Evolutionary conservation across 2,888 invertebrate species (phyloP).

Genomic region (Cosmia pyralina): DNA sequence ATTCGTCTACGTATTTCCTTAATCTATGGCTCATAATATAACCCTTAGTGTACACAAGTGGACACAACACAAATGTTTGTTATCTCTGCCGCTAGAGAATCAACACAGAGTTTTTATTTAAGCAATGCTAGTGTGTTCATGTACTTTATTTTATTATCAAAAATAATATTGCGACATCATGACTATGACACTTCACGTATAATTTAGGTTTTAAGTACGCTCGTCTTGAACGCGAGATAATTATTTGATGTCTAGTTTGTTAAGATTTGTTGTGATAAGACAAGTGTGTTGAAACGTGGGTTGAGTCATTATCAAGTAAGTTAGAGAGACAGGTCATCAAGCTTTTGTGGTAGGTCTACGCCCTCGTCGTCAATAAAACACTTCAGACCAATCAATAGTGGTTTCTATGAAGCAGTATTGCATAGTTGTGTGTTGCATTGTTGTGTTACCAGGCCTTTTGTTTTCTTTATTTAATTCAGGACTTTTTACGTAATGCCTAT

Average conservation of each 20-base stretch:
- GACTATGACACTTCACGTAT: constrained; percentile 27
- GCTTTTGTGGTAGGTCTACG: neutral
- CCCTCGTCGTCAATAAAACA: constrained; percentile 6
- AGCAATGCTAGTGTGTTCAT: constrained; percentile 35
- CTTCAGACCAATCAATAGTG: neutral
- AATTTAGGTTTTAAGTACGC: constrained; percentile 22
- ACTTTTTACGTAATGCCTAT: neutral
- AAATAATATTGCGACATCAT: constrained; percentile 42
- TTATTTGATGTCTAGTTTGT: neutral
- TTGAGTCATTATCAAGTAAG: neutral
- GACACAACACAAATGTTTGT: constrained; percentile 67
- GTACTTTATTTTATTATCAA: constrained; percentile 37
- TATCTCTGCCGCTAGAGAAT: constrained; percentile 52
- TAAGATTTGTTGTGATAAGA: constrained; percentile 15
- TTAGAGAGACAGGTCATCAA: constrained; percentile 6
- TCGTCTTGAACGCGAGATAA: constrained; percentile 19
- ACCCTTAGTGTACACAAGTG: constrained; percentile 71
- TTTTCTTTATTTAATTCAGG: neutral
- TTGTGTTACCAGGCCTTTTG: neutral
- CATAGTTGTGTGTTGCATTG: neutral
- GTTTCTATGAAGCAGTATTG: neutral
- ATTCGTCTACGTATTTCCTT: constrained; percentile 33
- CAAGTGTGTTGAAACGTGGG: constrained; percentile 2
- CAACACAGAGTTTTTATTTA: constrained; percentile 59
- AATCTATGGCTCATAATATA: constrained; percentile 49